Percentiles rank a stretch among this genome's conserved stretches.
These are phyloP conservation scores for Hylaea fasciaria DNA, from an alignment of 2,888 invertebrate genomes.

Conservation along the genomic window DNA sequence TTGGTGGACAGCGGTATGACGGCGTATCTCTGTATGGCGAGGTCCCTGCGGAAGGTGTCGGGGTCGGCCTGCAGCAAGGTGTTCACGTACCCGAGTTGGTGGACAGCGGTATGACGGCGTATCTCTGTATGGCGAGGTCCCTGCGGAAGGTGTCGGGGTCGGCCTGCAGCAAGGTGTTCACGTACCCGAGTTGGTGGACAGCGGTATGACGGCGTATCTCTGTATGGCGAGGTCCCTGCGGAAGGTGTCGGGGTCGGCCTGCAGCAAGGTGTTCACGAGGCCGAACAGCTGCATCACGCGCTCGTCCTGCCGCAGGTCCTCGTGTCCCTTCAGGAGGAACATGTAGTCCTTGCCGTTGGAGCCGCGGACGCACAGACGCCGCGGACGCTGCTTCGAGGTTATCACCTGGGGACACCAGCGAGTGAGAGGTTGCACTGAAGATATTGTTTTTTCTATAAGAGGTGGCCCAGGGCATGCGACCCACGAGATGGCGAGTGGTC, in stretches of 20 bases:
- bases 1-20: no score
- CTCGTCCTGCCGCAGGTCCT: slow-evolving; percentile 99
- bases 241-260: slow-evolving; percentile 98
- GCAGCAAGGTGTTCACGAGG: slow-evolving; percentile 96
- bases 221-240: slow-evolving; percentile 91
- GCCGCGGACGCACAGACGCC: slow-evolving; percentile 96
- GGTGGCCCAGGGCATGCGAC: no score
- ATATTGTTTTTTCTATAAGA: no score
- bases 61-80: no score
- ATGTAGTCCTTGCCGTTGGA: slow-evolving; percentile 99
- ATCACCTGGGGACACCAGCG: slow-evolving; percentile 88
- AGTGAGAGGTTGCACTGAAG: no score
- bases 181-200: slow-evolving; percentile 97
- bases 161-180: no score
- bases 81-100: slow-evolving; percentile 92
- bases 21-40: no score
- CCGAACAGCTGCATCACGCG: slow-evolving; percentile 99
- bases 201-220: slow-evolving; percentile 98
- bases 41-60: no score
- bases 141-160: no score
- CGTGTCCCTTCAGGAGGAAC: slow-evolving; percentile 99
- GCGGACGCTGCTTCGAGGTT: slow-evolving; percentile 98
- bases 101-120: slow-evolving; percentile 98
- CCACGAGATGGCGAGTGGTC: no score
- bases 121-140: slow-evolving; percentile 92